A percentile compares a stretch with the other conserved stretches of the same genome.
phyloP scores from a whole-genome alignment of 2,113 vertebrate species.

The Eulemur macaco region DNA sequence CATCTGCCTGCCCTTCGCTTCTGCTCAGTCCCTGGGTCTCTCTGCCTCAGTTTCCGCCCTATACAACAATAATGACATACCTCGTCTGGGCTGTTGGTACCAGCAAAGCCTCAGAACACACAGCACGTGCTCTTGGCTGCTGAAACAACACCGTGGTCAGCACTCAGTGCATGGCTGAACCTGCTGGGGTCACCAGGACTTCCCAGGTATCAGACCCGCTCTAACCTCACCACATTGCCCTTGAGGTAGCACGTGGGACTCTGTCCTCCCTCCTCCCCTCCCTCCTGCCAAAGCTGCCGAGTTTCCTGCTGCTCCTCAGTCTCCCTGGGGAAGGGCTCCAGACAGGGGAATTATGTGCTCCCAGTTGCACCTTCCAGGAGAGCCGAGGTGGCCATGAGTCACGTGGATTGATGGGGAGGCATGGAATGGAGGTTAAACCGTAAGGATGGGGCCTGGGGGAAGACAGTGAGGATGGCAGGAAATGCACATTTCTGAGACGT shows the following conservation, averaged over 20 bases:
- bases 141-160: too few species aligned
- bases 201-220: neutral
- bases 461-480: rapidly evolving
- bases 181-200: neutral
- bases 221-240: neutral
- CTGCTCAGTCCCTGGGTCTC: neutral
- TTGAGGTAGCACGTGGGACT: rapidly evolving
- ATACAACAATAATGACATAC: neutral
- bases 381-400: neutral
- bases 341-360: too few species aligned
- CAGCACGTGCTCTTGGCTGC: neutral
- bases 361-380: neutral
- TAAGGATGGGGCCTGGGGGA: neutral
- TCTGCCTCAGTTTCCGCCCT: neutral
- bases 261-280: neutral
- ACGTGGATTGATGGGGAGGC: neutral
- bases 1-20: neutral
- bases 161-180: neutral
- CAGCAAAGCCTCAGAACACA: neutral
- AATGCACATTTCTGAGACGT: rapidly evolving
- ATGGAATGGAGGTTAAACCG: neutral
- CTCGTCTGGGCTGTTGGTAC: rapidly evolving
- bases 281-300: neutral
- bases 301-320: neutral
- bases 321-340: neutral